Base-by-base conservation (phyloP, 2,797 vertebrate species). In the Lepus townsendii region DNA sequence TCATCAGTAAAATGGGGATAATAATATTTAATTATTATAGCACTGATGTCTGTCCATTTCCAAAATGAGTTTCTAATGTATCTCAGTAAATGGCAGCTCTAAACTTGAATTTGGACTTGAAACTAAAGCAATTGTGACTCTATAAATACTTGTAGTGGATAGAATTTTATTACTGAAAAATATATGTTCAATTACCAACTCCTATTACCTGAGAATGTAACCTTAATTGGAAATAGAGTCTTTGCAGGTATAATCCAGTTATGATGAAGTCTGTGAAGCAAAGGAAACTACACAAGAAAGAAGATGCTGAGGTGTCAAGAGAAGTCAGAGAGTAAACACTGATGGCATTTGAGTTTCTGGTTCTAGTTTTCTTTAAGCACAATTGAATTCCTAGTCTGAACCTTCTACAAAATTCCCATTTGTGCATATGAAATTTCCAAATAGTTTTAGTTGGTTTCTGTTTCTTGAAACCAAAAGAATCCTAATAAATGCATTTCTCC, bases 361-460 rank as follows among this genome's bases (percentile, higher is more conserved):
- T 60, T 30, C 38, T 13, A 24, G 50, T 66, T 71, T 84, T 60
- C 57, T 26, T 72, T 79, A 17, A 78, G 47, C 14, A n/a, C 38
- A 66, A n/a, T 9, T 79, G 50, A 35, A 54, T 89, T 80, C 52
- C 27, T 90, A 24, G 17, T 35, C 27, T 13, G 35, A 75, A 82
- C 13, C 14, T 76, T 82, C 47, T 7, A 16, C 3, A 77, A 47
- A 89, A 76, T 75, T 92, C 32, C 4, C 30, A 71, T 42, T 79
- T 60, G 19, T 17, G 82, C 38, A 52, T 9, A 57, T 3, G 27
- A 66, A 69, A 42, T 82, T 69, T 71, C 52, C 63, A 85, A 93
- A 86, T 86, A 89, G 27, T 54, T 80, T 86, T 66, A 69, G 42
- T 71, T 90, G n/a, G 38, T 66, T 79, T 83, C 57, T 89, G 4